Percentiles rank a stretch among this genome's conserved stretches.
phyloP scores from a whole-genome alignment of 2,797 vertebrate species.

The Eulemur rubriventer region DNA sequence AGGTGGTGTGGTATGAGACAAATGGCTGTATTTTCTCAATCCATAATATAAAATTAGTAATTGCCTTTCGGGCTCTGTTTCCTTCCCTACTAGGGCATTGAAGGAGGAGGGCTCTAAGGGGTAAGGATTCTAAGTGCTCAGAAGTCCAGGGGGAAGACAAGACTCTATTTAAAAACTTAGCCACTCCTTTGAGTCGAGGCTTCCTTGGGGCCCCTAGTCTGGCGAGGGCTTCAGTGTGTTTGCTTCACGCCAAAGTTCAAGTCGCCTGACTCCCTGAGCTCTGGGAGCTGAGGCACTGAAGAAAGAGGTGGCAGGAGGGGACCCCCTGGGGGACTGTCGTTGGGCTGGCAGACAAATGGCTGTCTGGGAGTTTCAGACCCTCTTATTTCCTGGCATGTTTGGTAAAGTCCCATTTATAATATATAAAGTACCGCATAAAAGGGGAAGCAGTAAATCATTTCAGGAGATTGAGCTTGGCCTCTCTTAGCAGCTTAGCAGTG shows the following conservation, averaged over 20 bases:
- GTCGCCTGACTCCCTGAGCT: background rate
- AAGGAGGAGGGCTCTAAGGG: no score
- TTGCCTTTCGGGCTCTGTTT: background rate
- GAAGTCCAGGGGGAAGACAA: background rate
- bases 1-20: background rate
- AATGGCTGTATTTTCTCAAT: background rate
- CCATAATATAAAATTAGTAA: background rate
- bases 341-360: background rate
- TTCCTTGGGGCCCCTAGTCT: background rate
- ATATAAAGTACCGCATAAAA: background rate
- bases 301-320: background rate
- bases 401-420: background rate
- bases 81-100: background rate
- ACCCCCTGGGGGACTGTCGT: background rate
- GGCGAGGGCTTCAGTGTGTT: background rate
- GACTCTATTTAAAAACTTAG: background rate
- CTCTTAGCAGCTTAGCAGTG: background rate
- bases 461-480: background rate
- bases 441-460: conserved; percentile 32
- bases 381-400: background rate
- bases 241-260: background rate
- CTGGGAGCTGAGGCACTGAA: background rate
- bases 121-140: background rate
- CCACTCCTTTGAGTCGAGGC: background rate
- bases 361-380: background rate